Base-by-base conservation (phyloP, 2,888 invertebrate genomes). In the Mechanitis messenoides region DNA sequence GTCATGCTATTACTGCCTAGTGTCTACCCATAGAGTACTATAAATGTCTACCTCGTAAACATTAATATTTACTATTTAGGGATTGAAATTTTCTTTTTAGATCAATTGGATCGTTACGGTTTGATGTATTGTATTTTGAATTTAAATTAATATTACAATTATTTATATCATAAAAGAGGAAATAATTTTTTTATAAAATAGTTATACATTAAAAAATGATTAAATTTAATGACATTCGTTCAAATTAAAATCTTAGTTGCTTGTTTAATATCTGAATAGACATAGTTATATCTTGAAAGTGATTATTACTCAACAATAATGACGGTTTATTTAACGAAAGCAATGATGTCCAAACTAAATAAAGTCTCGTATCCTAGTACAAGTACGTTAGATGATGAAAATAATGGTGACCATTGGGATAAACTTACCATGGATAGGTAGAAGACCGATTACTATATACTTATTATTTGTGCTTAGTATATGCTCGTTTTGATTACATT, bases 271-370 rank as follows among this genome's bases (percentile, higher is more conserved):
- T 20, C 20, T 20, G 20, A 7, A 9, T 9, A 9, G 9, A 42
- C 42, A 42, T 42, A 42, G 7, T 42, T 42, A 7, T 11, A 42
- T 9, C 42, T 42, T 42, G 3, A 5, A 9, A 42, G 7, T 50
- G 7, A 31, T 28, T 20, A 45, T 53, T 35, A 58, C 45, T 28
- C 6, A 50, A 35, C 38, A 12, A 73, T 50, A 46, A 89, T 89
- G 89, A 80, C 88, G 63, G 84, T 87, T 11, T 88, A 84, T 70
- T 67, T 87, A 65, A 87, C 88, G 1, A 85, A 86, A 72, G 75
- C 81, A 53, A 88, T 88, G 85, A 71, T 88, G 63, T 75, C 81
- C 9, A 85, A 78, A 64, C 73, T 88, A 69, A 85, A 81, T 67
- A 80, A 77, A 74, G 71, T 80, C 33, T 77, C 77, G 53, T 85